phyloP scores from a whole-genome alignment of 2,888 invertebrate species.

The Lamproptera curius region DNA sequence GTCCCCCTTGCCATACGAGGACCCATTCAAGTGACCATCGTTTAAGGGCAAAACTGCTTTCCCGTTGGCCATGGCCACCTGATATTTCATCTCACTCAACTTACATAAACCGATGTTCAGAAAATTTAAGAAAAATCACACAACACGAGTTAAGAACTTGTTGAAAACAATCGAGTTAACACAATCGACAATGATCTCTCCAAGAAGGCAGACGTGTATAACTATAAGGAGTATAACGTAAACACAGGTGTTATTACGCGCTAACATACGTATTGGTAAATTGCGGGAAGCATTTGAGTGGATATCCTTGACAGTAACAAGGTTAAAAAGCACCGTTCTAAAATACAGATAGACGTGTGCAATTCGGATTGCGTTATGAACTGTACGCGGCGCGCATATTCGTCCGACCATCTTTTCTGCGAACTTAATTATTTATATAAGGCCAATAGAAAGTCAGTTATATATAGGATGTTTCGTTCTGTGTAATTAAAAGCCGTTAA shows the following conservation, averaged over 20 bases:
- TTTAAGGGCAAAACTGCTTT: conserved; percentile 31
- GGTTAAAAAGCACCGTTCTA: conserved; percentile 45
- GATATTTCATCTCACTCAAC: conserved; percentile 50
- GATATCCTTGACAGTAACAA: conserved; percentile 69
- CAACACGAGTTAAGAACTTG: no score
- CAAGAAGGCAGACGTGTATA: neutral
- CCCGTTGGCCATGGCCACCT: conserved; percentile 51
- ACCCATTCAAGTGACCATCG: conserved; percentile 43
- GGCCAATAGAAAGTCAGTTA: no score
- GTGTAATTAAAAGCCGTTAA: no score
- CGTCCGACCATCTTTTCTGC: no score
- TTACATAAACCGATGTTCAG: conserved; percentile 27
- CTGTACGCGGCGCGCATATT: conserved; percentile 10
- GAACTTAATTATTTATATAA: no score
- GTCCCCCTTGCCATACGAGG: conserved; percentile 67
- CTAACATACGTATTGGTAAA: conserved; percentile 36
- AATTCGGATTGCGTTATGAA: conserved; percentile 21
- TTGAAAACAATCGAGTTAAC: no score
- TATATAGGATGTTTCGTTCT: no score
- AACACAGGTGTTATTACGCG: conserved; percentile 12
- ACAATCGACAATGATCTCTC: neutral
- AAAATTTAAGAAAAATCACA: neutral
- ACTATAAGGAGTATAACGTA: conserved; percentile 16
- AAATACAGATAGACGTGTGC: conserved; percentile 22
- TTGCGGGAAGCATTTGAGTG: conserved; percentile 54